Base-by-base conservation (phyloP, 2,797 vertebrate genomes). In the Geotrypetes seraphini region DNA sequence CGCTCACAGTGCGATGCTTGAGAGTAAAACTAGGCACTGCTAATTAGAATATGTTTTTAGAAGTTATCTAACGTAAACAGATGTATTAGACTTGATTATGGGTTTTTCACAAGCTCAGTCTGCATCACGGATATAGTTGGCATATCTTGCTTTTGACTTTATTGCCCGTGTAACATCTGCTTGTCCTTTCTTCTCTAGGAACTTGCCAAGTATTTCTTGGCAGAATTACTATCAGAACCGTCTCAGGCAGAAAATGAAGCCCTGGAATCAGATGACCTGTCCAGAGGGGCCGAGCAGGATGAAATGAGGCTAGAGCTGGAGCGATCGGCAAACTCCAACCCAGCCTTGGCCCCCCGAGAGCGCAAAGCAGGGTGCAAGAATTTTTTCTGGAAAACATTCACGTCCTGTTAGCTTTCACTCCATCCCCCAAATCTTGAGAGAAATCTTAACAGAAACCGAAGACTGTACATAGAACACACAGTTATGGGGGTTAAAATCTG, bases 301-400 rank as follows among this genome's bases (percentile, higher is more conserved):
- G 89, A 91, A 25, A 69, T 86, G 55, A 83, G 78, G 16, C 30
- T 89, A 48, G 90, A 94, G 27, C 78, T 93, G 60, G 92, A 94
- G 56, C 80, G 92, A 8, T 89, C 90, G 3, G 84, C 85, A 28
- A 85, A 81, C 47, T 69, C 78, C 11, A 90, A 87, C 42, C 86
- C 89, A 0, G 76, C 89, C 26, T 74, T 96, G 47, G 84, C 86
- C 3, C 91, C 92, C 17, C 81, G 93, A n/a, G 94, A 96, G 72
- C 88, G 93, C 57, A 98, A 98, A 71, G 94, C 94, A 0, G 94
- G 93, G 30, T 97, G 93, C 87, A 97, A 97, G 79, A 98, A 96
- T 66, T 98, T 98, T 89, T 98, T 97, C 88, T 98, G 94, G 94
- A 98, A 98, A 83, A 98, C 94, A 5, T 98, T 97, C 80, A 98